Evolutionary conservation across 2,888 invertebrate genomes (phyloP).

Genomic region (Malachius bipustulatus): DNA sequence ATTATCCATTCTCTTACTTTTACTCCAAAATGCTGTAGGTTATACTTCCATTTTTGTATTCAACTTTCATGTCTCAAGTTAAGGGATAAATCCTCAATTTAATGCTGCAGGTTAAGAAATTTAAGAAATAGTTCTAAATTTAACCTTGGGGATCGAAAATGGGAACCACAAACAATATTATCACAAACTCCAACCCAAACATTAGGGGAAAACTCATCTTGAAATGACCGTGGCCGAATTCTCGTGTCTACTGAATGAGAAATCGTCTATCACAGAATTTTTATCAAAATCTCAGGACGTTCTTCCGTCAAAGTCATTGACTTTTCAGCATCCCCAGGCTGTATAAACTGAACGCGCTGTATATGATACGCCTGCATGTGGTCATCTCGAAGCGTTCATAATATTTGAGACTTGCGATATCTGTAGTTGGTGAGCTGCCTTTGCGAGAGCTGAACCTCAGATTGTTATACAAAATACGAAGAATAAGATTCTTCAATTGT

Average conservation of each 20-base stretch:
- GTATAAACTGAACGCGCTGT: neutral
- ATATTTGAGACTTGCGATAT: neutral
- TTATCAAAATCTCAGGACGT: neutral
- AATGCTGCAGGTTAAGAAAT: conserved; percentile 3
- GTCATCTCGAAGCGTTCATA: conserved; percentile 2
- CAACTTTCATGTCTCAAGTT: conserved; percentile 3
- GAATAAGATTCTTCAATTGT: conserved; percentile 1
- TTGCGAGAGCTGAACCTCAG: conserved; percentile 3
- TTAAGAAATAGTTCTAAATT: conserved; percentile 1
- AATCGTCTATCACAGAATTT: neutral
- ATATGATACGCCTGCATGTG: neutral
- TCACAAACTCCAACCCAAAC: neutral
- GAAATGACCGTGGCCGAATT: conserved; percentile 3
- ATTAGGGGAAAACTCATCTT: neutral
- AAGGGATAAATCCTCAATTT: conserved; percentile 1
- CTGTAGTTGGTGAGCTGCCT: neutral
- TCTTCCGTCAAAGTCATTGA: neutral
- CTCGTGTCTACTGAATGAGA: conserved; percentile 2
- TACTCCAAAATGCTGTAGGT: conserved; percentile 1
- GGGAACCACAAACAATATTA: conserved; percentile 2
- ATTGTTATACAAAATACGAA: conserved; percentile 1
- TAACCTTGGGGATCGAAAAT: neutral
- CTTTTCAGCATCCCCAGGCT: conserved; percentile 2
- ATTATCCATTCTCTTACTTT: neutral
- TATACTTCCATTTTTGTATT: neutral